Conservation (phyloP, 2,797 vertebrate genomes). For the Sus cebifrons region DNA sequence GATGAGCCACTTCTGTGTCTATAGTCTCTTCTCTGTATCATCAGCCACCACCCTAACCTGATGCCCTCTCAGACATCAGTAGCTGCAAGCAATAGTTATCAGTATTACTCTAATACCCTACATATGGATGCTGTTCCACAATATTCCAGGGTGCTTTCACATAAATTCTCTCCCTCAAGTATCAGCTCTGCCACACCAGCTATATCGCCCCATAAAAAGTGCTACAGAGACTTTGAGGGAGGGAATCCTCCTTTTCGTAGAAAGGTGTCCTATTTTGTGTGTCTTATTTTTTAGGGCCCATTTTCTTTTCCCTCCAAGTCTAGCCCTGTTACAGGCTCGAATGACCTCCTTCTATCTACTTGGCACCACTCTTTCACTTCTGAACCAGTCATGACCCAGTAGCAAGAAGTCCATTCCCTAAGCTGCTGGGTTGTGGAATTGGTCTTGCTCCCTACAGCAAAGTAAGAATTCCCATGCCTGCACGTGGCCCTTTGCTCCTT, state of each 20-base stretch:
- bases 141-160: background rate
- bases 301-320: background rate
- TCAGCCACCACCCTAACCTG: background rate
- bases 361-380: background rate
- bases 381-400: background rate
- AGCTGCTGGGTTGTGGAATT: background rate
- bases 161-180: background rate
- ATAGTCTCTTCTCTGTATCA: background rate
- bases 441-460: background rate
- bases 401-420: background rate
- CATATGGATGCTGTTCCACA: background rate
- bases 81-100: background rate
- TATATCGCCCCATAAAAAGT: background rate
- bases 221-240: background rate
- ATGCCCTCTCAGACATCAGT: background rate
- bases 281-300: background rate
- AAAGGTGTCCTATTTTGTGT: background rate
- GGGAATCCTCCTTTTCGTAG: background rate
- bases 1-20: background rate
- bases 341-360: background rate
- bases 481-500: background rate
- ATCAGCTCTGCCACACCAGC: background rate
- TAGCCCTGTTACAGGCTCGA: background rate
- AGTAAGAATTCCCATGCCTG: background rate
- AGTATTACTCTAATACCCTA: slow-evolving; percentile 12